Base-by-base conservation (phyloP, 1,140 invertebrate genomes). In the Sesamia nonagrioides region DNA sequence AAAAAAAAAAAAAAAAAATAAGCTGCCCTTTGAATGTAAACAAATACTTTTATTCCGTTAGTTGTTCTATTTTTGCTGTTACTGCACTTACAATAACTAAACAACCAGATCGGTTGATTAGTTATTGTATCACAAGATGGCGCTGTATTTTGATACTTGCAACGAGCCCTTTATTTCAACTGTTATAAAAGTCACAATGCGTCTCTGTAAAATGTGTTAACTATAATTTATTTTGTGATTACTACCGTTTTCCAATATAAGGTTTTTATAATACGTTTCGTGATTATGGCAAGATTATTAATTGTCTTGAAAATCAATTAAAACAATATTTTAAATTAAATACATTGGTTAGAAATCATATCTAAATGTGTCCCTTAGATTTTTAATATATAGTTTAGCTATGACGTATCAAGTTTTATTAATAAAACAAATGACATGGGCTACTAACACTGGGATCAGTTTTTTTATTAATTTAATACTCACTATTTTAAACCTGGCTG, bases 1-100 rank as follows among this genome's bases (percentile, higher is more conserved):
- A 75, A 63, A 48, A 75, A 75, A 11, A 75, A 75, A 75, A 63
- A 48, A 75, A 75, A 11, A 75, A 75, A 35, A 37, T 6, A 58
- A 58, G 52, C 54, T 73, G 71, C 71, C 68, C 37, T 52, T 52
- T 42, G 4, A 11, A 13, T 69, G 27, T 11, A 13, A 66, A n/a
- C n/a, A 5, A 45, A 42, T 21, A 21, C 7, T 66, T 66, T 40
- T n/a, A n/a, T n/a, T n/a, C n/a, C n/a, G n/a, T n/a, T 18, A 63
- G 37, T 63, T 42, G 35, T 7, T 63, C 17, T 5, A 42, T 40
- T 40, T 63, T 42, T n/a, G n/a, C n/a, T n/a, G n/a, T n/a, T n/a
- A n/a, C n/a, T n/a, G n/a, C n/a, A n/a, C n/a, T n/a, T n/a, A n/a
- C n/a, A n/a, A n/a, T n/a, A n/a, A n/a, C n/a, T n/a, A n/a, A n/a